phyloP scores from a whole-genome alignment of 35 echinoderm and acorn worm species.

The Anneissia japonica region DNA sequence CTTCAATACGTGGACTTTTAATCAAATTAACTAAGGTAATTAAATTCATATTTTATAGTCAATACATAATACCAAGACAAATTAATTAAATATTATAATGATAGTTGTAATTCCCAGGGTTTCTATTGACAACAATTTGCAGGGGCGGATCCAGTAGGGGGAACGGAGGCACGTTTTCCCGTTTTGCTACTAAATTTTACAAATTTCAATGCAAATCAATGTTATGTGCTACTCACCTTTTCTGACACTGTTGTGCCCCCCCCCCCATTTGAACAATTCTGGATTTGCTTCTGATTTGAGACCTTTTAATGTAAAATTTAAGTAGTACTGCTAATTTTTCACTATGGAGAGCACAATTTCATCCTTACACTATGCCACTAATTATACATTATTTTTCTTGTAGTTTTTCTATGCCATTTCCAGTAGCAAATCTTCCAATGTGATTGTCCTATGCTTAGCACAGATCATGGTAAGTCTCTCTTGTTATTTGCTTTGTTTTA shows the following conservation, averaged over 20 bases:
- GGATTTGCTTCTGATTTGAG: too few species aligned
- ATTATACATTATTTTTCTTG: slow-evolving; percentile 8
- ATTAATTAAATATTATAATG: not conserved
- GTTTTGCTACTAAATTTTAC: not conserved
- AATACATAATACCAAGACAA: not conserved
- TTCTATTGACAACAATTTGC: not conserved
- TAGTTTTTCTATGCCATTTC: slow-evolving; percentile 99
- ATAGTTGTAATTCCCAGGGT: not conserved
- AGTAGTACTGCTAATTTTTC: too few species aligned
- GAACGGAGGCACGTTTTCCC: not conserved
- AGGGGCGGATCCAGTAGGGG: not conserved
- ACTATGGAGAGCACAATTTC: too few species aligned
- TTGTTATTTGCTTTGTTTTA: too few species aligned
- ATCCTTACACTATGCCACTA: too few species aligned
- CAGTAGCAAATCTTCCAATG: slow-evolving; percentile 95
- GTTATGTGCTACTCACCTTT: not conserved
- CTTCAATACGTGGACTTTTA: slow-evolving; percentile 82
- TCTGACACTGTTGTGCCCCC: not conserved
- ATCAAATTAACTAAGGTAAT: slow-evolving; percentile 98
- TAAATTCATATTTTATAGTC: not conserved
- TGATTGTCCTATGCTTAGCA: slow-evolving; percentile 87
- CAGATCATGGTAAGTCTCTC: slow-evolving; percentile 85
- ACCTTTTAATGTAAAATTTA: too few species aligned
- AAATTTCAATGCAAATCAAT: not conserved
- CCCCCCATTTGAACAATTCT: too few species aligned